phyloP scores from a whole-genome alignment of 92 coral and sea anemone genomes.

The Parazoanthus atlanticus region DNA sequence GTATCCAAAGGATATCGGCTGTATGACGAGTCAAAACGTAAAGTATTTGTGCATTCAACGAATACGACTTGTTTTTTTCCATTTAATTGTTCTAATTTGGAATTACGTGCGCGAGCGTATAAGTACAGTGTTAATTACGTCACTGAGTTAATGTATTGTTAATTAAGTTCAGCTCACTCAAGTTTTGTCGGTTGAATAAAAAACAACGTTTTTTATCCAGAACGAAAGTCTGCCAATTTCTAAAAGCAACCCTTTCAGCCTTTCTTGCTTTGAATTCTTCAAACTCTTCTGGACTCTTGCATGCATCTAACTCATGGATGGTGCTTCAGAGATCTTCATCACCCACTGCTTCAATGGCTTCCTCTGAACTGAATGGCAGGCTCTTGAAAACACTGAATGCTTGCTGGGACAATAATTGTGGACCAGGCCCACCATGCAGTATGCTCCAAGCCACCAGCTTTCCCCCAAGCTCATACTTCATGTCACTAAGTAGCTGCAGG shows the following conservation, averaged over 20 bases:
- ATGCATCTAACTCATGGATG: conserved; percentile 23
- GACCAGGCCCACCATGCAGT: conserved; percentile 43
- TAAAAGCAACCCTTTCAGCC: conserved; percentile 18
- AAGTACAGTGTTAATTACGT: too few species aligned
- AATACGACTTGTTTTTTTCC: too few species aligned
- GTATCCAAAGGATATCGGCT: too few species aligned
- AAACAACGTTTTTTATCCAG: too few species aligned
- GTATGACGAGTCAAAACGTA: too few species aligned
- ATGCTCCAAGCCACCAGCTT: conserved; percentile 48
- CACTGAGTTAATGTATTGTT: too few species aligned
- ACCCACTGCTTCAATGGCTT: conserved; percentile 38
- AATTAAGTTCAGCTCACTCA: too few species aligned
- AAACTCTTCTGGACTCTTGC: conserved; percentile 27
- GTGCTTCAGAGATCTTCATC: conserved; percentile 13
- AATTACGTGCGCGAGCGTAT: too few species aligned
- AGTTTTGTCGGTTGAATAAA: too few species aligned
- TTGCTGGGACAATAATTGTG: conserved; percentile 29
- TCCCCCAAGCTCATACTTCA: conserved; percentile 37
- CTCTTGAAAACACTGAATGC: conserved; percentile 20
- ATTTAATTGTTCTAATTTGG: too few species aligned
- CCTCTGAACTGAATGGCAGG: conserved; percentile 31
- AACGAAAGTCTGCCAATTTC: too few species aligned
- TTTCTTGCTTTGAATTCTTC: conserved; percentile 29
- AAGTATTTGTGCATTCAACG: too few species aligned
- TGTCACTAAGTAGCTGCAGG: conserved; percentile 34